Conservation (phyloP, 2,888 invertebrate genomes). For the Agrilus cyanescens region DNA sequence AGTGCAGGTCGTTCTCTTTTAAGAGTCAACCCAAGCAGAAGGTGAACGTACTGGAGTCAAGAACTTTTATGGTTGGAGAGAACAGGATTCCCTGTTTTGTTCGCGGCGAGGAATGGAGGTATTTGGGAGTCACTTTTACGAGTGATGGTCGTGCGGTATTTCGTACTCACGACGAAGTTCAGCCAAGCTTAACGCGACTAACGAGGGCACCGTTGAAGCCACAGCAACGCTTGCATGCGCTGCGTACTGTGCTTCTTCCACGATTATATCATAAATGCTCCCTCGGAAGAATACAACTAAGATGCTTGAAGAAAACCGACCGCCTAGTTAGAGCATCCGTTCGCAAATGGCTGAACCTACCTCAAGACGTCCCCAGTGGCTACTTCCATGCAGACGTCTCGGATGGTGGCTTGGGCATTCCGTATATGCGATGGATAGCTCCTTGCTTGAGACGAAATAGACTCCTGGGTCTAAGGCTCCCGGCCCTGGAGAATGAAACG, state of each 20-base stretch:
- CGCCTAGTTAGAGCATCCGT: constrained; percentile 19
- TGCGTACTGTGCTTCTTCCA: constrained; percentile 22
- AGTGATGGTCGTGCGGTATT: no score
- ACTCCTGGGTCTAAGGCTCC: constrained; percentile 9
- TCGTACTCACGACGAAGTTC: no score
- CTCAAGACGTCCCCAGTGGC: constrained; percentile 20
- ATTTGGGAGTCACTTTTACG: no score
- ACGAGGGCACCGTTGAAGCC: no score
- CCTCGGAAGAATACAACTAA: constrained; percentile 13
- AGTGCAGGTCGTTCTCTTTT: no score
- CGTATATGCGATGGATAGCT: constrained; percentile 7
- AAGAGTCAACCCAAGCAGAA: no score
- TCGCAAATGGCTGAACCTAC: constrained; percentile 25
- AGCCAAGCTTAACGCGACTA: no score
- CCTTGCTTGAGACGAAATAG: constrained; percentile 10
- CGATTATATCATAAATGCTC: constrained; percentile 22
- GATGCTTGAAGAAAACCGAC: constrained; percentile 20
- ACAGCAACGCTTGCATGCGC: constrained; percentile 19
- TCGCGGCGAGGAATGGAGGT: no score
- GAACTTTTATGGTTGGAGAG: no score
- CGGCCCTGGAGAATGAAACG: constrained; percentile 7
- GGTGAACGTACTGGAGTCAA: no score
- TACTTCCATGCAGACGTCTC: constrained; percentile 23
- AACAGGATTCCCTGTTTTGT: no score
- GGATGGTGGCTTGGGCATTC: constrained; percentile 17